Base-by-base conservation (phyloP, 2,113 vertebrate genomes). In the Bagarius yarrelli region DNA sequence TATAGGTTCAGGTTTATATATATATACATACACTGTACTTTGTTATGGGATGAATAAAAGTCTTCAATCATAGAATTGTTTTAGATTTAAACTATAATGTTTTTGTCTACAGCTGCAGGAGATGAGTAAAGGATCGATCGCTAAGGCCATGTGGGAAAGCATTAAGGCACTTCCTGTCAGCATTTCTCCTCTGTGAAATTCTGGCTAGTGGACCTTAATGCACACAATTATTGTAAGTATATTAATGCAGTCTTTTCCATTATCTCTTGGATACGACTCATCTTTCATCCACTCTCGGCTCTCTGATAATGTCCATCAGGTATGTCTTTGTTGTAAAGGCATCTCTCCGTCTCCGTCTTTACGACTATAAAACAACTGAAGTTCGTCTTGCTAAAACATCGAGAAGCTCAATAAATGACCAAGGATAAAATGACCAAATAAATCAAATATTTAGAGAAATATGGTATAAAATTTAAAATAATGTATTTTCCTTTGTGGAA, bases 101-200 rank as follows among this genome's bases (percentile, higher is more conserved):
- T 57, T 82, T 56, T 30, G 25, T 66, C 18, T 16, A 52, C 25
- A 59, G 25, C 34, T 57, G n/a, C 19, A 34, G 44, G 19, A 75
- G 76, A 25, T 71, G 53, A 52, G 30, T 11, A 16, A 36, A n/a
- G 14, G 21, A 80, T 80, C 81, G 60, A 80, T 85, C 74, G 3
- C n/a, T 23, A 40, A n/a, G 32, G 34, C 55, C 67, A 25, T 40
- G 52, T 19, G 53, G 66, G 44, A 57, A 79, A 70, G 56, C 84
- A 85, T 83, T 83, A 85, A 57, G 64, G 57, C 40, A 80, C 63
- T 36, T 61, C 63, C 72, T 64, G 27, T 71, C 80, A 79, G 80
- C 63, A 32, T 69, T 76, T 66, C 78, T 55, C 23, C 8, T 25
- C 44, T 25, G n/a, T 66, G 4, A 25, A 64, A 55, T 76, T 80